phyloP scores from a whole-genome alignment of 1,140 invertebrate genomes.

The Drosophila sp. region DNA sequence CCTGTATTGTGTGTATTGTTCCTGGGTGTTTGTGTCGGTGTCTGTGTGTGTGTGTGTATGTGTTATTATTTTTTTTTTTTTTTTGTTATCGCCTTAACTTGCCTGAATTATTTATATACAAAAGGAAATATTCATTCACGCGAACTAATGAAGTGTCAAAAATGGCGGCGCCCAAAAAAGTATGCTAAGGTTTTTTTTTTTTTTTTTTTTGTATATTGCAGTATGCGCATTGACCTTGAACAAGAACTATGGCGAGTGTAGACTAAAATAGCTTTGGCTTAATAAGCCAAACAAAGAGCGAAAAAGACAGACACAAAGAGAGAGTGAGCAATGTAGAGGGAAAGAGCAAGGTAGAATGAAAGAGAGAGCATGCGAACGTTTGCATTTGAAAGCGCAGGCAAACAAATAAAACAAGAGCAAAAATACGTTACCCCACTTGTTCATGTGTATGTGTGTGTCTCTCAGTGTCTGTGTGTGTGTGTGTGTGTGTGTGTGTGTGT shows the following conservation, averaged over 20 bases:
- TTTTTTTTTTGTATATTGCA: constrained; percentile 34
- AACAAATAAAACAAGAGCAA: constrained; percentile 34
- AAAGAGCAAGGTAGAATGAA: not conserved
- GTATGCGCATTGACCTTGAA: constrained; percentile 46
- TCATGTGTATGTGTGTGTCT: constrained; percentile 4
- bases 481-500: not conserved
- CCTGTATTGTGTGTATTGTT: not conserved
- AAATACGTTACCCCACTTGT: constrained; percentile 15
- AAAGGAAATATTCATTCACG: constrained; percentile 70
- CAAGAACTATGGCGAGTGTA: constrained; percentile 51
- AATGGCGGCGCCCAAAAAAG: constrained; percentile 65
- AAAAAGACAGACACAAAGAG: not conserved
- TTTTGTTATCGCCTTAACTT: constrained; percentile 36
- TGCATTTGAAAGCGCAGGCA: constrained; percentile 63
- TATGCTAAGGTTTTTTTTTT: constrained; percentile 55
- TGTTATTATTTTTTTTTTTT: not conserved
- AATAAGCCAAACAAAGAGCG: constrained; percentile 44
- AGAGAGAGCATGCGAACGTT: constrained; percentile 41
- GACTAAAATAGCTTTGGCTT: constrained; percentile 75
- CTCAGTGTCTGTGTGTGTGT: not conserved
- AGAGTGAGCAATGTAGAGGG: not conserved
- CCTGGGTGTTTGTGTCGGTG: not conserved
- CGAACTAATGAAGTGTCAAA: constrained; percentile 78
- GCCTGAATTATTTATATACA: constrained; percentile 59
- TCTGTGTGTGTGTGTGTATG: not conserved